These are phyloP conservation scores for Tragulus kanchil DNA, from an alignment of 2,113 vertebrate genomes.

Conservation along the genomic window DNA sequence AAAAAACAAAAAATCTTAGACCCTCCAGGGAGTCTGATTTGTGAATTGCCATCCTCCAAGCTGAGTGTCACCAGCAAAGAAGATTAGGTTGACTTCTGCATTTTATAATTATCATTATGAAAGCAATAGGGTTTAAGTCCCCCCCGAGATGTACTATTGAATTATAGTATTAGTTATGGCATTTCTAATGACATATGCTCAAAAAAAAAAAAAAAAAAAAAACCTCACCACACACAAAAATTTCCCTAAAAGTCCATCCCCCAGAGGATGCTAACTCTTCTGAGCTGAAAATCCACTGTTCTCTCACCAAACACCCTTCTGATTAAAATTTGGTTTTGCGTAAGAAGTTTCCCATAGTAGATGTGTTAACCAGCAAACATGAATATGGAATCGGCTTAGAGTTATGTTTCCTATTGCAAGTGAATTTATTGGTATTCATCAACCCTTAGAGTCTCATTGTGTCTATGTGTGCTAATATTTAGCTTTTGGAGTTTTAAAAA, in stretches of 20 bases:
- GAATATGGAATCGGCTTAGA: slow-evolving; percentile 32
- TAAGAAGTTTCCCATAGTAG: slow-evolving; percentile 39
- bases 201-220: background rate
- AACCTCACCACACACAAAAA: background rate
- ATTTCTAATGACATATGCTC: slow-evolving; percentile 20
- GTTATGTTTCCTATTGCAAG: slow-evolving; percentile 19
- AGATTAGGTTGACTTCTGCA: background rate
- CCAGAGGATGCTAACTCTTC: background rate
- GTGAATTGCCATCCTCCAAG: background rate
- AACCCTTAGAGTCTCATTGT: background rate
- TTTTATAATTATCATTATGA: slow-evolving; percentile 33
- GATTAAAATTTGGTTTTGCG: slow-evolving; percentile 60
- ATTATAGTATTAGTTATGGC: slow-evolving; percentile 23
- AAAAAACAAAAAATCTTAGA: slow-evolving; percentile 3
- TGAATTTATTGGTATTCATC: slow-evolving; percentile 14
- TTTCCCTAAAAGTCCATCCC: background rate
- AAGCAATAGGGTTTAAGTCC: background rate
- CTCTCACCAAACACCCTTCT: slow-evolving; percentile 6
- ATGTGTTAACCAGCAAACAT: slow-evolving; percentile 48
- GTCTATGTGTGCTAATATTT: slow-evolving; percentile 32
- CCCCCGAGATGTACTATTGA: background rate
- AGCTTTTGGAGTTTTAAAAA: slow-evolving; percentile 39
- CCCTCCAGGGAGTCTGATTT: slow-evolving; percentile 9
- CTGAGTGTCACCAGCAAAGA: slow-evolving; percentile 12
- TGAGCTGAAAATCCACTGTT: slow-evolving; percentile 2